Percentiles rank a stretch among this genome's conserved stretches.
Conservation (phyloP, 2,888 invertebrate species). For the Lymantria dispar region DNA sequence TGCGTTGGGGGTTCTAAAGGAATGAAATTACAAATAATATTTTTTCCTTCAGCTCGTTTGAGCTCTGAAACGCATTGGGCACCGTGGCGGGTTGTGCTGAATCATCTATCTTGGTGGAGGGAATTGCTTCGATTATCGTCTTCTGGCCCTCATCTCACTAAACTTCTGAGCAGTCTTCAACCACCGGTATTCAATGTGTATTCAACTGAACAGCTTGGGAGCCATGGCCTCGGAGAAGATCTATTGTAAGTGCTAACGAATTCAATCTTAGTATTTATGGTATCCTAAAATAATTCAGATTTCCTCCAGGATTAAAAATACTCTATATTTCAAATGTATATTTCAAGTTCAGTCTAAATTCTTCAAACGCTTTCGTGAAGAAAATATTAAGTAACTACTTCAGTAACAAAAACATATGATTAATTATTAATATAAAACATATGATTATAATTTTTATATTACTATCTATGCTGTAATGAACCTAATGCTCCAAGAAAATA, state of each 20-base stretch:
- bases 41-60: conserved; percentile 46
- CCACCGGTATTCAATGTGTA: conserved; percentile 44
- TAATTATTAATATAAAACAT: too few relatives aligned
- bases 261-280: not conserved
- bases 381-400: too few relatives aligned
- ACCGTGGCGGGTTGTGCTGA: conserved; percentile 91
- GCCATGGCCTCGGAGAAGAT: conserved; percentile 45
- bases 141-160: conserved; percentile 84
- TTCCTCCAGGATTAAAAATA: too few relatives aligned
- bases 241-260: conserved; percentile 52
- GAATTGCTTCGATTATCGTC: conserved; percentile 87
- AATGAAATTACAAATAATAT: not conserved
- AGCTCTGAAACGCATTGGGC: conserved; percentile 88
- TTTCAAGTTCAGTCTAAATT: too few relatives aligned
- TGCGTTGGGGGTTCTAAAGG: too few relatives aligned
- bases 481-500: too few relatives aligned
- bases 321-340: too few relatives aligned
- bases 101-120: conserved; percentile 88
- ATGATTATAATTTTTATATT: too few relatives aligned
- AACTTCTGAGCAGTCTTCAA: conserved; percentile 50
- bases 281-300: too few relatives aligned
- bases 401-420: too few relatives aligned
- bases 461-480: too few relatives aligned
- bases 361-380: too few relatives aligned
- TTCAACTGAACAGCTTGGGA: conserved; percentile 35